Conservation (phyloP, 2,113 vertebrate species). For the Pyxicephalus adspersus region DNA sequence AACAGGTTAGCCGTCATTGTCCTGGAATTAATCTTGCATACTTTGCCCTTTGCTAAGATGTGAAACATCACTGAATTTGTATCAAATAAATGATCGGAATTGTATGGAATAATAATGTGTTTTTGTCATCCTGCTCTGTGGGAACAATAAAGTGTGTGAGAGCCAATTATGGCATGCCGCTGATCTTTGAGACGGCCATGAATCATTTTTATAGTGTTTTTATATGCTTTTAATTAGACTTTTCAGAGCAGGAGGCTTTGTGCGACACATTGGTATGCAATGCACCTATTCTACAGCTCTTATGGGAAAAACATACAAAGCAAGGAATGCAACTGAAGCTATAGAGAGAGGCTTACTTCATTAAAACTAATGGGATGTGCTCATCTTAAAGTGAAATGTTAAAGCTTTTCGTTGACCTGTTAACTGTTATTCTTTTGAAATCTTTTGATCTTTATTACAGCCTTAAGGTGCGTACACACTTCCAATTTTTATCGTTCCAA, state of each 20-base stretch:
- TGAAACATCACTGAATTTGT: conserved; percentile 32
- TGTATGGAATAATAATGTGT: conserved; percentile 43
- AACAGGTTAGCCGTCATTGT: neutral
- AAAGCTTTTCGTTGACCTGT: conserved; percentile 7
- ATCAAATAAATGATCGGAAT: conserved; percentile 50
- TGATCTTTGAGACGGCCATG: conserved; percentile 53
- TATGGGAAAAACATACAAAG: conserved; percentile 39
- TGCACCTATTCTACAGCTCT: neutral
- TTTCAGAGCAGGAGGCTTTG: conserved; percentile 31
- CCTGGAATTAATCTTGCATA: conserved; percentile 19
- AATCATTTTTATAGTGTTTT: conserved; percentile 58
- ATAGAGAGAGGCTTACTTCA: conserved; percentile 15
- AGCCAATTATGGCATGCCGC: conserved; percentile 54
- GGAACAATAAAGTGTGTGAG: conserved; percentile 53
- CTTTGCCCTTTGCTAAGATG: conserved; percentile 43
- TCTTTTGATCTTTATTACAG: conserved; percentile 1
- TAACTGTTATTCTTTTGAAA: conserved; percentile 7
- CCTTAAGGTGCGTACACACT: no score
- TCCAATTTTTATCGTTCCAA: no score
- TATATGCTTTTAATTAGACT: conserved; percentile 58
- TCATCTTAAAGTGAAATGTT: conserved; percentile 27
- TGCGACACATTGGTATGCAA: conserved; percentile 39
- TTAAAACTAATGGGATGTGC: conserved; percentile 41
- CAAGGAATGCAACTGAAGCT: conserved; percentile 19
- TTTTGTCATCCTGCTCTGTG: conserved; percentile 43